Conservation (phyloP, 2,888 invertebrate genomes). For the Hartigia nigra region DNA sequence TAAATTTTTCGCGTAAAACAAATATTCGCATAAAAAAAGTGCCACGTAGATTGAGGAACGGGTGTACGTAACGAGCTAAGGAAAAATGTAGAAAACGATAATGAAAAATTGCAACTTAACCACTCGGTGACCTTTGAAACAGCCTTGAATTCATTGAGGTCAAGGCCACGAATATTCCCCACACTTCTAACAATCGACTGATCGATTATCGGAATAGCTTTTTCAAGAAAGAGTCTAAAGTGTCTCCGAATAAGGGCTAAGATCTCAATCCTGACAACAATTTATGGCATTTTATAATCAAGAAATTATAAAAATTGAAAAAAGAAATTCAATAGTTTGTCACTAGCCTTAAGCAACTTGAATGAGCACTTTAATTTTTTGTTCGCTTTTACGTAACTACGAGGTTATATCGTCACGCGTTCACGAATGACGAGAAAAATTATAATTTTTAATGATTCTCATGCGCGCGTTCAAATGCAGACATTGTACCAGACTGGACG, state of each 20-base stretch:
- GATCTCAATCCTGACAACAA: not conserved
- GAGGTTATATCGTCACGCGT: not conserved
- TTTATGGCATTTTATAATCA: not conserved
- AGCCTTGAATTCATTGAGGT: not conserved
- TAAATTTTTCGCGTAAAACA: no score
- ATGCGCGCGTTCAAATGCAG: not conserved
- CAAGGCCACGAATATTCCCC: not conserved
- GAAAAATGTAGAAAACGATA: not conserved
- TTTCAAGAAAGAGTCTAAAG: not conserved
- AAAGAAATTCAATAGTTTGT: not conserved
- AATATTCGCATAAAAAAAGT: no score
- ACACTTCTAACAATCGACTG: not conserved
- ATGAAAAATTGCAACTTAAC: not conserved
- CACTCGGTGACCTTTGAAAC: not conserved
- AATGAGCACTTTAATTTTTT: not conserved
- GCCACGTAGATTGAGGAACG: no score
- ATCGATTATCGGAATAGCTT: not conserved
- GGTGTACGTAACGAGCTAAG: not conserved
- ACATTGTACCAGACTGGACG: not conserved
- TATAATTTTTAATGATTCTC: not conserved
- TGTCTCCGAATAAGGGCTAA: not conserved
- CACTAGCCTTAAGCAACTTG: not conserved
- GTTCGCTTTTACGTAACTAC: not conserved
- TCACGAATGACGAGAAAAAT: not conserved
- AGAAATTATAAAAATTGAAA: not conserved